phyloP scores from a whole-genome alignment of 2,797 vertebrate species.

The Trichosurus vulpecula region DNA sequence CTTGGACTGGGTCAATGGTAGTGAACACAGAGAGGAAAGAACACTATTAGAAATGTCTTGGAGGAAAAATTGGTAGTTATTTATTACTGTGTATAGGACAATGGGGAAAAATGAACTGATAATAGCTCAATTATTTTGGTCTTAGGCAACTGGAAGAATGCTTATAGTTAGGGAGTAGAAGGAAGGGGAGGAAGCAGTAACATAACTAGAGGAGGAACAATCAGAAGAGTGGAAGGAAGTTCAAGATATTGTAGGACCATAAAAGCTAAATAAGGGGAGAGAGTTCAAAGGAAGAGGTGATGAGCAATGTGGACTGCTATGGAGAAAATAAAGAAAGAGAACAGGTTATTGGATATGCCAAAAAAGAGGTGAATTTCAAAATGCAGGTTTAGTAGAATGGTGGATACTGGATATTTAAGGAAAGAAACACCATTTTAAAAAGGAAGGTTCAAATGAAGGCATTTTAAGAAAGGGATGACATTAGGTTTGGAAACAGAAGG shows the following conservation, averaged over 20 bases:
- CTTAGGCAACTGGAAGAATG: not conserved
- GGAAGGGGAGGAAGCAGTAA: not conserved
- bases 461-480: not conserved
- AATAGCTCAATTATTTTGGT: not conserved
- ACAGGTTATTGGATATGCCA: not conserved
- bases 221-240: not conserved
- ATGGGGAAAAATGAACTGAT: not conserved
- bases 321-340: not conserved
- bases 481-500: not conserved
- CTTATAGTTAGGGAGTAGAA: not conserved
- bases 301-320: not conserved
- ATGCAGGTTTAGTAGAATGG: not conserved
- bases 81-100: not conserved
- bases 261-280: not conserved
- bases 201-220: not conserved
- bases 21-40: not conserved
- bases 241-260: not conserved
- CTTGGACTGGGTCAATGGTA: not conserved
- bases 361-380: not conserved
- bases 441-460: not conserved
- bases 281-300: not conserved
- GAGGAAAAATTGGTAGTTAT: not conserved
- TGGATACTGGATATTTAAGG: not conserved
- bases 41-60: not conserved
- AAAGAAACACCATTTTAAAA: not conserved